These are phyloP conservation scores for Heteronetta atricapilla DNA, from an alignment of 2,113 vertebrate genomes.

Conservation along the genomic window DNA sequence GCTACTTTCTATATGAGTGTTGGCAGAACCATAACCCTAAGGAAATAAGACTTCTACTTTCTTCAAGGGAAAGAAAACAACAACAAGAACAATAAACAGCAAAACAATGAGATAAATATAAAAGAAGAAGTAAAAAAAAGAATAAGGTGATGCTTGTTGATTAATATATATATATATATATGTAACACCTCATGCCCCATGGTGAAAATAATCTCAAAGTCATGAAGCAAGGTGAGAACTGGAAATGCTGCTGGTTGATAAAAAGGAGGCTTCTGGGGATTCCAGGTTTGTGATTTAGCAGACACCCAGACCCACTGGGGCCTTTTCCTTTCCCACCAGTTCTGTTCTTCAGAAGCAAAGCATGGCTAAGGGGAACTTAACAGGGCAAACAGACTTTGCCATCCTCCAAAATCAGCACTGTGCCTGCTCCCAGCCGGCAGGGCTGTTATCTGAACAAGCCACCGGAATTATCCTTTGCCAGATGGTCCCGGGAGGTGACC, in stretches of 20 bases:
- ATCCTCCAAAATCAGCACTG: neutral
- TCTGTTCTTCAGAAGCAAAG: neutral
- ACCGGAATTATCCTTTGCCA: neutral
- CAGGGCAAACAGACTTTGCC: neutral
- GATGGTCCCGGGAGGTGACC: neutral
- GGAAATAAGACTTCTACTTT: neutral
- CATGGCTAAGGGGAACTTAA: neutral
- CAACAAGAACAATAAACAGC: neutral
- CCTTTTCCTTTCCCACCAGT: neutral
- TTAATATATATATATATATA: neutral
- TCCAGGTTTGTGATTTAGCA: neutral
- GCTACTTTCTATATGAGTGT: neutral
- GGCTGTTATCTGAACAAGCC: neutral
- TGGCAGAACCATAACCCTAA: neutral
- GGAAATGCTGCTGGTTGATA: rapidly evolving
- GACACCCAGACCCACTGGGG: neutral
- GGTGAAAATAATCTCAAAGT: neutral
- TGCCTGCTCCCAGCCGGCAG: neutral
- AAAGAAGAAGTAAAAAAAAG: neutral
- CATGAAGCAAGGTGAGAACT: neutral
- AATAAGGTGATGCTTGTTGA: neutral
- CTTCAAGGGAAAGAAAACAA: neutral
- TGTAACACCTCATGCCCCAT: neutral
- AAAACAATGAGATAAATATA: neutral
- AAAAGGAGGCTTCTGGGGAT: neutral